Evolutionary conservation across 2,888 invertebrate genomes (phyloP), one percentile per base, ranked within the genome.

Genomic region (Macrostomum cliftonense): DNA sequence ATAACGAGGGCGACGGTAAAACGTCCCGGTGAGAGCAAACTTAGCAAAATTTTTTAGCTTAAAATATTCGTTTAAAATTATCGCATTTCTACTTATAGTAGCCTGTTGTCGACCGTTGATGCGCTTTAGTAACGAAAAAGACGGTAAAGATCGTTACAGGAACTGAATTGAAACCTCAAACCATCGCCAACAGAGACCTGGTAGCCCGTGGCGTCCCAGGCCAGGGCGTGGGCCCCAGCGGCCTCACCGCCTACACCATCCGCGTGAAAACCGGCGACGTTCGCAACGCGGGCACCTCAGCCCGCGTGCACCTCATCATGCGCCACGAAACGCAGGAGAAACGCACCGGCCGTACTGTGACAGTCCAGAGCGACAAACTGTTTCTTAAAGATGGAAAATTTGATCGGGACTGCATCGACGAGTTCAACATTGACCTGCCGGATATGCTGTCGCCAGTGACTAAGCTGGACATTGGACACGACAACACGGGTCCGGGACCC

Each of bases 381-480:
- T 67, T 65, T 65, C 56, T 70, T 46, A 59, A 62, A 12, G 57
- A 58, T 12, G 65, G 68, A 17, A 62, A 62, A 28, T 70, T 69
- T 56, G 58, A 63, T 47, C 56, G 63, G 13, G 63, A 60, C 28
- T 57, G 59, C 49, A 63, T 64, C 1, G 65, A 68, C 51, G 58
- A 63, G 19, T 67, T 68, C 52, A 63, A 62, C 20, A 61, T 70
- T 37, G 63, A 63, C 38, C 60, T 67, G 2, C 60, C 57, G 5
- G 59, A 58, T 14, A 54, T 59, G 54, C 42, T 68, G 43, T 65
- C 65, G 40, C 68, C 69, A 0, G 52, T 69, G 42, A 59, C 63
- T 1, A 57, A 59, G 45, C 55, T 70, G 20, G 64, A 67, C 42
- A 58, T 69, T 4, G 68, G 70, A 2, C 70, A 70, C 56, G 68